These are phyloP conservation scores for Alauda arvensis DNA, from an alignment of 2,797 vertebrate genomes.

Conservation along the genomic window DNA sequence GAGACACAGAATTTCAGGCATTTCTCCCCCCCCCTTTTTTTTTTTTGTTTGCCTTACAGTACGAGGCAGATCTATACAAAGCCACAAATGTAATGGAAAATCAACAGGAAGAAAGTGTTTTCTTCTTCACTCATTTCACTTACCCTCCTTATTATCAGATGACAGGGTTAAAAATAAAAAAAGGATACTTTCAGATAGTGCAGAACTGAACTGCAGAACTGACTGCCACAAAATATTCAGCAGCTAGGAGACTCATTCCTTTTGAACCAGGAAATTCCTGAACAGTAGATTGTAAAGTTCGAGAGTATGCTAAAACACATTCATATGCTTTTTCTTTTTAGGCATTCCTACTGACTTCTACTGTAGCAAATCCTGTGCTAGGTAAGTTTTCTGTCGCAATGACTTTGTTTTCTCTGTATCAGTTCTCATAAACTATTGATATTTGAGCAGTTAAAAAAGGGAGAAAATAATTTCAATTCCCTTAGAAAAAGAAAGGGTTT, in stretches of 20 bases:
- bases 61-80: background rate
- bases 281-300: background rate
- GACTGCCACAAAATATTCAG: background rate
- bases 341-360: background rate
- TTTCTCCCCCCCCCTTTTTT: background rate
- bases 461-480: background rate
- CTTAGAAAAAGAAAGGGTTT: background rate
- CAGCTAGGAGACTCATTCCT: background rate
- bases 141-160: background rate
- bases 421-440: background rate
- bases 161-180: background rate
- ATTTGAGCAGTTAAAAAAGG: background rate
- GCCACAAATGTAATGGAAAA: background rate
- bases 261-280: background rate
- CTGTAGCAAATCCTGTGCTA: background rate
- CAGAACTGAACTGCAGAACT: background rate
- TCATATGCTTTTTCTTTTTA: background rate
- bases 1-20: background rate
- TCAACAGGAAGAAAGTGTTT: constrained; percentile 12
- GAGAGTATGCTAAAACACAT: background rate
- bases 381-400: constrained; percentile 12
- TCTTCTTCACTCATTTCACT: background rate
- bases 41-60: background rate
- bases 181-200: background rate
- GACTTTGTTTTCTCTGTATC: background rate